Evolutionary conservation across 2,888 invertebrate species (phyloP).

Genomic region (Stramonita haemastoma): DNA sequence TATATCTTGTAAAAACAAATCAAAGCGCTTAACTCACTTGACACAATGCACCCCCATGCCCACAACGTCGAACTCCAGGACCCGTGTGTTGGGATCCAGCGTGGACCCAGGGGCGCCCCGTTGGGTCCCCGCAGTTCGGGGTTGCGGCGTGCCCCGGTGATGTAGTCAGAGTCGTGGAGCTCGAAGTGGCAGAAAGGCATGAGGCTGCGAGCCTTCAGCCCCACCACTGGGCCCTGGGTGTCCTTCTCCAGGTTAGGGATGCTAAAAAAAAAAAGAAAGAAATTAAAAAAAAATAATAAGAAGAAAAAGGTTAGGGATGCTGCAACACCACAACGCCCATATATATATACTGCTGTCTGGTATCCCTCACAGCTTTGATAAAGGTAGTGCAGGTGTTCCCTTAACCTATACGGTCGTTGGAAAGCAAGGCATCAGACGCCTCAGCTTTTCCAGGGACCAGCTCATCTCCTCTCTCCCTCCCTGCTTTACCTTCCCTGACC

Average conservation of each 20-base stretch:
- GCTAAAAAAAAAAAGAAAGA: constrained; percentile 51
- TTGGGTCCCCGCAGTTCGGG: constrained; percentile 75
- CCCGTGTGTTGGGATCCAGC: constrained; percentile 79
- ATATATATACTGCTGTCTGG: too few species aligned
- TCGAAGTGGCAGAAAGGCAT: constrained; percentile 86
- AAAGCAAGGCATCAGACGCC: too few species aligned
- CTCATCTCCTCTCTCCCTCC: too few species aligned
- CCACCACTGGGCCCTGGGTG: constrained; percentile 71
- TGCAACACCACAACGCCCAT: too few species aligned
- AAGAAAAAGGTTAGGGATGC: constrained; percentile 69
- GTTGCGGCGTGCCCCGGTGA: constrained; percentile 76
- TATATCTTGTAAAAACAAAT: too few species aligned
- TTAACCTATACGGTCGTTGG: too few species aligned
- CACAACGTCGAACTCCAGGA: constrained; percentile 84
- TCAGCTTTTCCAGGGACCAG: too few species aligned
- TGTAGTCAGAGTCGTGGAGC: constrained; percentile 83
- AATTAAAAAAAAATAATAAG: too few species aligned
- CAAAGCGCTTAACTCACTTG: constrained; percentile 64
- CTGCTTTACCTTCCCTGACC: too few species aligned
- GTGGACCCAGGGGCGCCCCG: constrained; percentile 74
- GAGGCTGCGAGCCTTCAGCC: constrained; percentile 81
- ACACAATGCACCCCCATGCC: constrained; percentile 80
- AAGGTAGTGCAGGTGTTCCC: too few species aligned
- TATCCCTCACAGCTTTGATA: too few species aligned
- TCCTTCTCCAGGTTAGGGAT: constrained; percentile 74